Conservation (phyloP, 2,113 vertebrate genomes). For the Erythrocebus patas region DNA sequence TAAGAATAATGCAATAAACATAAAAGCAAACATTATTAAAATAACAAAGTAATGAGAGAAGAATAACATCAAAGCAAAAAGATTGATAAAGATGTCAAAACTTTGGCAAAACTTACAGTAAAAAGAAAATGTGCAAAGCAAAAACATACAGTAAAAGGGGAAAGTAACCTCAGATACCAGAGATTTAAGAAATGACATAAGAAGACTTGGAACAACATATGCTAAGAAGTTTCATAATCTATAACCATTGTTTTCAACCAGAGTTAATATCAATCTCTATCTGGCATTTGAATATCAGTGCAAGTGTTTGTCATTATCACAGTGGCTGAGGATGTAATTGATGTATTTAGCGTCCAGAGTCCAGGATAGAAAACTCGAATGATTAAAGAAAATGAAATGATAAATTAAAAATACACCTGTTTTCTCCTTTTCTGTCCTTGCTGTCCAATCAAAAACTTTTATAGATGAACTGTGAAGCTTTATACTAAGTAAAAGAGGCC, state of each 20-base stretch:
- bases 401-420: not conserved
- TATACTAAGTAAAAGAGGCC: not conserved
- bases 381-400: not conserved
- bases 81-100: not conserved
- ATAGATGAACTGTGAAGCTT: not conserved
- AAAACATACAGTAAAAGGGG: not conserved
- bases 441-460: not conserved
- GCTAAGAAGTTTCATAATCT: not conserved
- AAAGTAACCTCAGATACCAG: not conserved
- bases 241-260: not conserved
- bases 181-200: not conserved
- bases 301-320: not conserved
- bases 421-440: not conserved
- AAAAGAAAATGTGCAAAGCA: not conserved
- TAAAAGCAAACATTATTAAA: not conserved
- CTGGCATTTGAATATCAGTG: not conserved
- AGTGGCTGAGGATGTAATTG: not conserved
- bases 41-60: not conserved
- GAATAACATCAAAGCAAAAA: not conserved
- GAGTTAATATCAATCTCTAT: not conserved
- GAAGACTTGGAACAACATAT: not conserved
- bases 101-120: not conserved
- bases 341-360: not conserved
- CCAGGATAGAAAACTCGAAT: not conserved
- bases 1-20: not conserved